Evolutionary conservation across 2,113 vertebrate species (phyloP).

Genomic region (Mellivora capensis): DNA sequence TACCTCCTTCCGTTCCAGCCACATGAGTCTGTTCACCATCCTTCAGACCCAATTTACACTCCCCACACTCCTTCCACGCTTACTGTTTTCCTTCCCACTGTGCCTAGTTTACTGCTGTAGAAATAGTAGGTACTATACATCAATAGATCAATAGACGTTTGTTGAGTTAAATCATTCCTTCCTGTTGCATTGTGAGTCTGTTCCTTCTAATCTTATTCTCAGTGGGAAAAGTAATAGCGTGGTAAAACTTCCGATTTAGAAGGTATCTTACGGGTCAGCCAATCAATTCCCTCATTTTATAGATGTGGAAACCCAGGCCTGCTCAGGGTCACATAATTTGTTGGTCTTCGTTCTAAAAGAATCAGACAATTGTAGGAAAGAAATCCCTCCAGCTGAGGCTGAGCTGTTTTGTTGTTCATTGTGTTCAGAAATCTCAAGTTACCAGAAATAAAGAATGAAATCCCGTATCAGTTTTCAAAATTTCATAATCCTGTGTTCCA

Average conservation of each 20-base stretch:
- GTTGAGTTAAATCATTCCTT: slow-evolving; percentile 2
- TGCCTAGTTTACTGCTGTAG: background rate
- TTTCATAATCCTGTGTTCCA: background rate
- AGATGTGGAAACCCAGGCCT: background rate
- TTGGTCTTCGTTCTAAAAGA: slow-evolving; percentile 35
- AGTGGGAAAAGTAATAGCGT: background rate
- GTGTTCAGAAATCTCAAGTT: slow-evolving; percentile 5
- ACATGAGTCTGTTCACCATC: background rate
- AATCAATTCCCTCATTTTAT: background rate
- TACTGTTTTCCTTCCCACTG: background rate
- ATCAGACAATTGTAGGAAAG: slow-evolving; percentile 57
- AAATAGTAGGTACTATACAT: background rate
- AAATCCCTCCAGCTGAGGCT: slow-evolving; percentile 8
- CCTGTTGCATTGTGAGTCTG: background rate
- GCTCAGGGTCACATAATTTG: background rate
- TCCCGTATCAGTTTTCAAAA: background rate
- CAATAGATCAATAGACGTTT: background rate
- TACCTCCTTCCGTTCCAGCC: background rate
- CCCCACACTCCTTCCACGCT: background rate
- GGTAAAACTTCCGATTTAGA: background rate
- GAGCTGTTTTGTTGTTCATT: slow-evolving; percentile 35
- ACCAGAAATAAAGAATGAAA: slow-evolving; percentile 42
- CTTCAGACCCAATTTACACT: background rate
- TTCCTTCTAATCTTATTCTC: slow-evolving; percentile 8
- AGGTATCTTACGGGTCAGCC: background rate